A percentile compares a stretch with the other conserved stretches of the same genome.
phyloP scores from a whole-genome alignment of 2,888 invertebrate species.

The Pterostichus niger region DNA sequence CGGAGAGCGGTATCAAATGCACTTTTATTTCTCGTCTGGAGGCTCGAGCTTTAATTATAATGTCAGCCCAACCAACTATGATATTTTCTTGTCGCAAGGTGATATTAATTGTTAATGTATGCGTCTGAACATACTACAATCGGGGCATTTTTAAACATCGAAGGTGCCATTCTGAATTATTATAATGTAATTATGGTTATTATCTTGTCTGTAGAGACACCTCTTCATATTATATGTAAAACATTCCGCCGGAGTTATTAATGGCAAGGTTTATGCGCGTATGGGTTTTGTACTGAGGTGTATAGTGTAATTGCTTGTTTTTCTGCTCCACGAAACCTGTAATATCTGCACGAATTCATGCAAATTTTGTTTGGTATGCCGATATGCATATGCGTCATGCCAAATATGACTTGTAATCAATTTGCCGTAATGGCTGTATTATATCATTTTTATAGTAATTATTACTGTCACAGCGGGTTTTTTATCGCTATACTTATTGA shows the following conservation, averaged over 20 bases:
- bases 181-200: slow-evolving; percentile 66
- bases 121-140: slow-evolving; percentile 53
- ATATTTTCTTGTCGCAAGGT: slow-evolving; percentile 48
- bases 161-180: slow-evolving; percentile 64
- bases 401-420: slow-evolving; percentile 60
- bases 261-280: slow-evolving; percentile 46
- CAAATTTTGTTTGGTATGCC: slow-evolving; percentile 45
- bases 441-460: slow-evolving; percentile 40
- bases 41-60: slow-evolving; percentile 54
- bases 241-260: slow-evolving; percentile 51
- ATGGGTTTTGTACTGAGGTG: neutral
- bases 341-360: slow-evolving; percentile 55
- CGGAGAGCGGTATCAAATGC: slow-evolving; percentile 6
- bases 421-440: slow-evolving; percentile 42
- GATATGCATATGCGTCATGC: slow-evolving; percentile 47
- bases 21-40: slow-evolving; percentile 30
- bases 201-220: slow-evolving; percentile 63
- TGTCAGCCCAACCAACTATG: slow-evolving; percentile 39
- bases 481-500: slow-evolving; percentile 31
- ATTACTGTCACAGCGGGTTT: slow-evolving; percentile 30
- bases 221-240: slow-evolving; percentile 65
- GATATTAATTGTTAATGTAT: slow-evolving; percentile 60
- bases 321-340: slow-evolving; percentile 36
- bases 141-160: slow-evolving; percentile 47
- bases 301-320: slow-evolving; percentile 52